Percentiles rank a stretch among this genome's conserved stretches.
Conservation (phyloP, 2,113 vertebrate species). For the Labeo catla region DNA sequence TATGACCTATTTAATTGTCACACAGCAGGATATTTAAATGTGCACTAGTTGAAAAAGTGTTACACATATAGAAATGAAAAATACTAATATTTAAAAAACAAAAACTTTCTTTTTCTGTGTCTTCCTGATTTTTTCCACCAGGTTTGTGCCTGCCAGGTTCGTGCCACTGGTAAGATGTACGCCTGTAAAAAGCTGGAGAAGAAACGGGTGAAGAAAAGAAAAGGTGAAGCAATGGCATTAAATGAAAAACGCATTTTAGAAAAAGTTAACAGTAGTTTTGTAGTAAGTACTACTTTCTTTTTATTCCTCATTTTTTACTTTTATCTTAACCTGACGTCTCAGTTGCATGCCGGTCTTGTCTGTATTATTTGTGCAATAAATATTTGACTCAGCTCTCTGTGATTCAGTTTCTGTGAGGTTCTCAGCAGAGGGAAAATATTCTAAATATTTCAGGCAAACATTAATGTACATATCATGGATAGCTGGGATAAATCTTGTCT, state of each 20-base stretch:
- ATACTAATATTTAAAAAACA: no score
- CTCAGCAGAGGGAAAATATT: not conserved
- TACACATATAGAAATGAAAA: not conserved
- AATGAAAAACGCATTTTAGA: conserved; percentile 90
- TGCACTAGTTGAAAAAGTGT: not conserved
- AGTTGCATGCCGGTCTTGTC: conserved; percentile 41
- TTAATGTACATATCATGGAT: not conserved
- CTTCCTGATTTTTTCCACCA: conserved; percentile 54
- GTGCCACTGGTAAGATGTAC: conserved; percentile 89
- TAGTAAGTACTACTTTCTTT: conserved; percentile 73
- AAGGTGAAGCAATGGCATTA: conserved; percentile 88
- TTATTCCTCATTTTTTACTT: conserved; percentile 29
- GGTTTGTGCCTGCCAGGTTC: conserved; percentile 90
- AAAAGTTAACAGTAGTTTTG: conserved; percentile 89
- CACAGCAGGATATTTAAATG: not conserved
- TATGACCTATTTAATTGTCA: not conserved
- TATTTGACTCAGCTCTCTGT: not conserved
- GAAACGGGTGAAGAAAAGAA: conserved; percentile 90
- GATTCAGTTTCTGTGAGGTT: conserved; percentile 12
- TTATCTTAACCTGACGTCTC: conserved; percentile 3
- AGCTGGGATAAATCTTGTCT: not conserved
- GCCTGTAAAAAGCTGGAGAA: conserved; percentile 92
- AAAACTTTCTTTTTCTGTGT: no score
- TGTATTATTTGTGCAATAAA: conserved; percentile 20
- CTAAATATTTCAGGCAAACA: not conserved